phyloP scores from a whole-genome alignment of 2,888 invertebrate species.

The Nomada hirtipes region DNA sequence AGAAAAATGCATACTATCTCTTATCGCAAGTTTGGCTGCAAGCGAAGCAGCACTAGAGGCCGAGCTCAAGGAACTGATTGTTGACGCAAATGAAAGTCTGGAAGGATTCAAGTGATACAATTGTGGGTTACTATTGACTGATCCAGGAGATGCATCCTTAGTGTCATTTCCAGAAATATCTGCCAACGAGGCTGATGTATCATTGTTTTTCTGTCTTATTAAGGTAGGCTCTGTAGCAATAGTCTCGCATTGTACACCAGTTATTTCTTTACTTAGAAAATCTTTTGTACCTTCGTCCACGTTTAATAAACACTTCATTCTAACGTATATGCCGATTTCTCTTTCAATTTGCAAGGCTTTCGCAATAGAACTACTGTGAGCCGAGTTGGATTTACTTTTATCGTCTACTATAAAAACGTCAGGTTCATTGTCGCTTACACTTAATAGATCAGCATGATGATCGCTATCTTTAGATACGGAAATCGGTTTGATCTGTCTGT shows the following conservation, averaged over 20 bases:
- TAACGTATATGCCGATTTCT: conserved; percentile 76
- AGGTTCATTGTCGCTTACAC: conserved; percentile 78
- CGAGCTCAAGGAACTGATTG: conserved; percentile 78
- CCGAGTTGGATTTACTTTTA: conserved; percentile 65
- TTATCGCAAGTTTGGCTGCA: conserved; percentile 60
- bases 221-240: conserved; percentile 48
- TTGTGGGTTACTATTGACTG: conserved; percentile 77
- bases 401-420: conserved; percentile 73
- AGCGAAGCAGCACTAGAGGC: conserved; percentile 78
- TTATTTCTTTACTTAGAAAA: conserved; percentile 74
- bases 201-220: conserved; percentile 67
- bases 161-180: conserved; percentile 81
- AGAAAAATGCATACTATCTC: conserved; percentile 71
- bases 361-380: conserved; percentile 55
- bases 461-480: conserved; percentile 52
- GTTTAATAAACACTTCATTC: conserved; percentile 76
- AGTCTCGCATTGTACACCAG: conserved; percentile 75
- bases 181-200: conserved; percentile 75
- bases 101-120: conserved; percentile 71
- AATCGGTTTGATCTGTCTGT: conserved; percentile 47
- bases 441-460: conserved; percentile 70
- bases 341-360: conserved; percentile 74
- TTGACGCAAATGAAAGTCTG: conserved; percentile 77
- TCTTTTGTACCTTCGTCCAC: conserved; percentile 79
- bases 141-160: conserved; percentile 79